Conservation (phyloP, 1,140 invertebrate genomes). For the Drosophila mojavensis region DNA sequence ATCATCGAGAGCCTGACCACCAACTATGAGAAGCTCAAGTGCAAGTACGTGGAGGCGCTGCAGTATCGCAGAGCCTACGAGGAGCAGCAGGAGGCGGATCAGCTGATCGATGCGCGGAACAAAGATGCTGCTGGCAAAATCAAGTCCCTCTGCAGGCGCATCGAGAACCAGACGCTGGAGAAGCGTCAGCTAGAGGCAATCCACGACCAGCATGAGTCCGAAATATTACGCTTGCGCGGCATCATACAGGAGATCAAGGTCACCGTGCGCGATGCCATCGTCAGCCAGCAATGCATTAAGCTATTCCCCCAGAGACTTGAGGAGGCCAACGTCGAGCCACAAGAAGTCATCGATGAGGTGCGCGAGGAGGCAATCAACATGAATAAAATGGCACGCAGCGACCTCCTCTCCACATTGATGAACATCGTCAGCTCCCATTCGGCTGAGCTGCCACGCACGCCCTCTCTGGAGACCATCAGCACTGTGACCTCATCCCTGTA, state of each 20-base stretch:
- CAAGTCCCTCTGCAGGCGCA: constrained; percentile 86
- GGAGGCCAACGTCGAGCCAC: constrained; percentile 42
- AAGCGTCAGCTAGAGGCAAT: constrained; percentile 84
- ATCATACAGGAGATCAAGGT: constrained; percentile 86
- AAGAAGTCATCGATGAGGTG: constrained; percentile 45
- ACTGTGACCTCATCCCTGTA: constrained; percentile 76
- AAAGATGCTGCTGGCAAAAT: constrained; percentile 84
- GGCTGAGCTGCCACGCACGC: constrained; percentile 54
- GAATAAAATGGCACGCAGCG: constrained; percentile 85
- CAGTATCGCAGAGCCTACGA: constrained; percentile 70
- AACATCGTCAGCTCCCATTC: constrained; percentile 83
- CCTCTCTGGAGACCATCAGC: constrained; percentile 80
- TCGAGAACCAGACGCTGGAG: constrained; percentile 85
- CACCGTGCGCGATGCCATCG: constrained; percentile 86
- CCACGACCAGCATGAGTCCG: constrained; percentile 84
- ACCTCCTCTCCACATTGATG: constrained; percentile 85
- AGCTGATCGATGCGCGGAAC: constrained; percentile 53
- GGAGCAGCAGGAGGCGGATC: constrained; percentile 44
- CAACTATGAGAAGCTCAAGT: constrained; percentile 83
- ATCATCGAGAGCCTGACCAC: constrained; percentile 86
- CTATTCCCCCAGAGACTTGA: constrained; percentile 68
- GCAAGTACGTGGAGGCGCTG: constrained; percentile 63
- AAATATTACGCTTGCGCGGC: constrained; percentile 85
- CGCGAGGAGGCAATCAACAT: constrained; percentile 62
- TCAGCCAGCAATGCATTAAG: constrained; percentile 83